Conservation (phyloP, 2,797 vertebrate genomes). For the Triplophysa yarkandensis region DNA sequence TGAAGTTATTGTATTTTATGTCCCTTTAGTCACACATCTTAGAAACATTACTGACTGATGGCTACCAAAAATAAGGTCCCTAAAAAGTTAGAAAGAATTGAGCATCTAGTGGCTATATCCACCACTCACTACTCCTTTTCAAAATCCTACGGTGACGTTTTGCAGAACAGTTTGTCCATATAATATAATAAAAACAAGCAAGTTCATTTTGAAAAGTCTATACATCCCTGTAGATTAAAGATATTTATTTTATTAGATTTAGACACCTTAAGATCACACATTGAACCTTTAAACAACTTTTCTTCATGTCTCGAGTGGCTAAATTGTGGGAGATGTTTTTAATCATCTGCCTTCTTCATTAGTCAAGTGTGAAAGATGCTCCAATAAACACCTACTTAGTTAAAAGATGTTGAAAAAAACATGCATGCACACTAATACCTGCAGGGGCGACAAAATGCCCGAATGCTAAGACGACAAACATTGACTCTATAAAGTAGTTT, state of each 20-base stretch:
- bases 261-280: too few species aligned
- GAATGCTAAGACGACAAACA: background rate
- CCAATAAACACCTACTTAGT: slow-evolving; percentile 4
- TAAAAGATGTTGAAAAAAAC: slow-evolving; percentile 14
- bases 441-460: background rate
- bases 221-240: too few species aligned
- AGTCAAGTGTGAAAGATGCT: slow-evolving; percentile 11
- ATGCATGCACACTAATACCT: slow-evolving; percentile 2
- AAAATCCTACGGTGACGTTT: too few species aligned
- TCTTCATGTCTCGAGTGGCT: background rate
- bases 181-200: too few species aligned
- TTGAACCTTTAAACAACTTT: too few species aligned
- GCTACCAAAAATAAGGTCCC: too few species aligned
- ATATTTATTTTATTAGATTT: too few species aligned
- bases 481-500: background rate
- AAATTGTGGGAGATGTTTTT: background rate
- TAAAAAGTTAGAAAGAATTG: too few species aligned
- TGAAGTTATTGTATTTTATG: background rate
- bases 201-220: too few species aligned
- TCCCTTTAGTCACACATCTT: background rate
- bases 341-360: slow-evolving; percentile 18
- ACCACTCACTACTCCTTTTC: too few species aligned
- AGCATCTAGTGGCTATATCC: too few species aligned
- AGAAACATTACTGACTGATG: background rate
- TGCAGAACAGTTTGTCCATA: too few species aligned